Evolutionary conservation across 2,888 invertebrate genomes (phyloP), one percentile per base, ranked within the genome.

Genomic region (Asteroscopus sphinx): DNA sequence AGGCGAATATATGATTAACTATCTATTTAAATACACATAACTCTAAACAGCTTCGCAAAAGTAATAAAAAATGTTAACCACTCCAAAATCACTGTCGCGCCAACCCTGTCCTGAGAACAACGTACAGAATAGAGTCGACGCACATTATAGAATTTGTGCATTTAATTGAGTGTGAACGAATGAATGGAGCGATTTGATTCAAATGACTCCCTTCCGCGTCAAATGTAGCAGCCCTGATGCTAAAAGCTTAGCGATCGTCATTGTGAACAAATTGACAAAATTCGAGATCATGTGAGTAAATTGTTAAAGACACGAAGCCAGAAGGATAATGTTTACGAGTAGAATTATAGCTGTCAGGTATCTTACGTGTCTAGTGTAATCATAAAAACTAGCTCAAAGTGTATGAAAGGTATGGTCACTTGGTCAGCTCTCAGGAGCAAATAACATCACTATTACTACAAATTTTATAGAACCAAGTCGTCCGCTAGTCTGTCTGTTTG

Each of bases 91-190:
- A 28, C 0, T 17, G 9, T 4, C 11, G 44, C 15, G 66, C 9
- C 69, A 73, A 11, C 73, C 77, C 71, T 77, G 26, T 26, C 15
- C 12, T 7, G 12, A 49, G 61, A 53, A 61, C 46, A 73, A 25
- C 26, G 44, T 48, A 52, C 17, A 73, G 48, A 73, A 67, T 72
- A 68, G 52, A 44, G 53, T 52, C 62, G 51, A 12, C 45, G 49
- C 45, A 68, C 62, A 72, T 72, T 75, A 77, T 66, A 73, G 73
- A 86, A 88, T 88, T 85, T 82, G 80, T 82, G 79, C 77, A 86
- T 86, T 81, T 86, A 89, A 90, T 90, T 87, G 88, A 86, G 88
- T 84, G 90, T 86, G 81, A 88, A 85, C 72, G 78, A 68, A 77
- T 82, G 78, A 83, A 82, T 69, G 79, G 81, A 77, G 80, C 82